Conservation (phyloP, 2,113 vertebrate species). For the Istiophorus platypterus region DNA sequence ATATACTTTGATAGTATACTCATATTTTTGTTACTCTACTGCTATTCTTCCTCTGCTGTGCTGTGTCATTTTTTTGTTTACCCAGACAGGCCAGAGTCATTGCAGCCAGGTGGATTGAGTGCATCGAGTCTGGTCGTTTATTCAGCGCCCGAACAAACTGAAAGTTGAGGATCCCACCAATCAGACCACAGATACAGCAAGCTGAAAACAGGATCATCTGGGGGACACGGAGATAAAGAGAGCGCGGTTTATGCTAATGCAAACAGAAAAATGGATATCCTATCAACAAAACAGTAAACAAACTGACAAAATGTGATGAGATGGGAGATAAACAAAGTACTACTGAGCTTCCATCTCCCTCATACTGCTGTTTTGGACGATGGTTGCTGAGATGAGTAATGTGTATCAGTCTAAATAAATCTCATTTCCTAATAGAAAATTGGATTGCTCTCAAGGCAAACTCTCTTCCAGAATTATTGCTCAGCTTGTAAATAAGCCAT, state of each 20-base stretch:
- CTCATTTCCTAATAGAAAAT: constrained; percentile 66
- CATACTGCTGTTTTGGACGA: constrained; percentile 25
- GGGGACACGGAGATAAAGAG: constrained; percentile 12
- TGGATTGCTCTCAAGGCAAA: constrained; percentile 53
- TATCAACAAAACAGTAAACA: constrained; percentile 47
- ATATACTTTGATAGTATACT: neutral
- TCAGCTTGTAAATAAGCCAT: constrained; percentile 43
- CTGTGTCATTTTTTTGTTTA: constrained; percentile 34
- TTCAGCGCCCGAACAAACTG: constrained; percentile 96
- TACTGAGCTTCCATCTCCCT: constrained; percentile 26
- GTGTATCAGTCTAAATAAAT: constrained; percentile 62
- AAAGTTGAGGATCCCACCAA: constrained; percentile 98
- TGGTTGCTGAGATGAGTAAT: constrained; percentile 42
- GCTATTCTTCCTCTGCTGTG: neutral
- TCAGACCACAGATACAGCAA: constrained; percentile 98
- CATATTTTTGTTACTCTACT: neutral
- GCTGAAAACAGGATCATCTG: constrained; percentile 99
- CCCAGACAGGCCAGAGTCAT: constrained; percentile 96
- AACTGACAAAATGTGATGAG: constrained; percentile 54
- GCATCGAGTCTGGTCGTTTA: constrained; percentile 89
- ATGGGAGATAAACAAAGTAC: constrained; percentile 30
- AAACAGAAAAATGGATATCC: constrained; percentile 20
- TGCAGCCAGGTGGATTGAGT: constrained; percentile 92
- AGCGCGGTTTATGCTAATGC: constrained; percentile 11
- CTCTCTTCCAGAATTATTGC: constrained; percentile 49